A percentile compares a stretch with the other conserved stretches of the same genome.
These are phyloP conservation scores for Platycnemis pennipes DNA, from an alignment of 2,888 invertebrate genomes.

Conservation along the genomic window DNA sequence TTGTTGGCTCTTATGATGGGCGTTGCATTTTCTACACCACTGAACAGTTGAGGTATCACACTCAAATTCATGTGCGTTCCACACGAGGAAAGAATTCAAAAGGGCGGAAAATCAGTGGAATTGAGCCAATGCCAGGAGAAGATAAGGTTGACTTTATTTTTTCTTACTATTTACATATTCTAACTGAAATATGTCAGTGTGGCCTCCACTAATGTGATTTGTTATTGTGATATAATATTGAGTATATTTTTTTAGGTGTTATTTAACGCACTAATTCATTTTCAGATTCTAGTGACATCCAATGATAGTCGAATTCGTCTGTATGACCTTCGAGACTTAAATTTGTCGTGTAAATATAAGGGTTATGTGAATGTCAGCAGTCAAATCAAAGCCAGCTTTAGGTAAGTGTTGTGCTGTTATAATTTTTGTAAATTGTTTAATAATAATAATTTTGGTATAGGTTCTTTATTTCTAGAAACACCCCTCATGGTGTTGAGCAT, in stretches of 20 bases:
- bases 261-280: not conserved
- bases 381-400: constrained; percentile 97
- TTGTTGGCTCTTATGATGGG: constrained; percentile 99
- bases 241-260: not conserved
- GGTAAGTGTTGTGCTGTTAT: constrained; percentile 76
- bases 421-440: not conserved
- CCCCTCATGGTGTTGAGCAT: no score
- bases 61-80: constrained; percentile 97
- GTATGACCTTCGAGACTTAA: constrained; percentile 96
- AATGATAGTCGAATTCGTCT: constrained; percentile 98
- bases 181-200: no score
- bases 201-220: no score
- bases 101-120: constrained; percentile 97
- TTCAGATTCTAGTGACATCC: constrained; percentile 93
- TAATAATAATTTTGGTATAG: not conserved
- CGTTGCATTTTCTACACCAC: constrained; percentile 99
- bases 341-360: constrained; percentile 96
- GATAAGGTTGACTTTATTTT: constrained; percentile 84
- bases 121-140: constrained; percentile 97
- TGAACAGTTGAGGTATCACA: constrained; percentile 98
- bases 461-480: not conserved
- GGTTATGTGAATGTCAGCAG: constrained; percentile 96
- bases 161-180: no score
- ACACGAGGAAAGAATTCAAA: constrained; percentile 97
- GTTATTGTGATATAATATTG: not conserved